Base-by-base conservation (phyloP, 2,113 vertebrate genomes). In the Calidris pygmaea region DNA sequence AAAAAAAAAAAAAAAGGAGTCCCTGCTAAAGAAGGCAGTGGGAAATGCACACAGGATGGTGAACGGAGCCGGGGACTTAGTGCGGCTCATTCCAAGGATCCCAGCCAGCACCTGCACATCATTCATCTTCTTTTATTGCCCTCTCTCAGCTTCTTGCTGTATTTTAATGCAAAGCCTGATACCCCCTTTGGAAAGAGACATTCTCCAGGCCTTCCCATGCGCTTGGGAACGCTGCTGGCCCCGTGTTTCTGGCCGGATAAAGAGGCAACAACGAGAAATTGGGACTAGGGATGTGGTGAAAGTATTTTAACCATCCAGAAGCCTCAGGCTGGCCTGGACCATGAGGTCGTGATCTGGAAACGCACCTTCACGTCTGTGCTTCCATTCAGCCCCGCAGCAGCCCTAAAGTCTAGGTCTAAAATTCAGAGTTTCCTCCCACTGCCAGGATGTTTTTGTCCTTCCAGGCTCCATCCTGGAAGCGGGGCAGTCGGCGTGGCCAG, bases 81-180 rank as follows among this genome's bases (percentile, higher is more conserved):
- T 10, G 63, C 19, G 5, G 82, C 76, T 96, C 91, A 2, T 94
- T 96, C 84, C 87, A 47, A 78, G 78, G 48, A 94, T 85, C 95
- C 75, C 90, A 79, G 90, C 95, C 93, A 95, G 91, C 91, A 96
- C 95, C 94, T 96, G 96, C 93, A 91, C 77, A 1, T 97, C 91
- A 48, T 96, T 95, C 87, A 82, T 96, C 94, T 96, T 96, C 93
- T 94, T 97, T 96, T 95, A 96, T 95, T 87, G 89, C 81, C 77
- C 87, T 58, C 83, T 55, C 77, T 35, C 86, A 34, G 92, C 80
- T 85, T 62, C 87, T 91, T 73, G 84, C 91, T 48, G 87, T 10
- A 6, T 85, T 89, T 94, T 37, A 66, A 45, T 50, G 85, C 95
- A 91, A 43, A 89, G 43, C 84, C 52, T 13, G 19, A 91, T 21